Evolutionary conservation across 2,113 vertebrate genomes (phyloP).

Genomic region (Ibidorhyncha struthersii): DNA sequence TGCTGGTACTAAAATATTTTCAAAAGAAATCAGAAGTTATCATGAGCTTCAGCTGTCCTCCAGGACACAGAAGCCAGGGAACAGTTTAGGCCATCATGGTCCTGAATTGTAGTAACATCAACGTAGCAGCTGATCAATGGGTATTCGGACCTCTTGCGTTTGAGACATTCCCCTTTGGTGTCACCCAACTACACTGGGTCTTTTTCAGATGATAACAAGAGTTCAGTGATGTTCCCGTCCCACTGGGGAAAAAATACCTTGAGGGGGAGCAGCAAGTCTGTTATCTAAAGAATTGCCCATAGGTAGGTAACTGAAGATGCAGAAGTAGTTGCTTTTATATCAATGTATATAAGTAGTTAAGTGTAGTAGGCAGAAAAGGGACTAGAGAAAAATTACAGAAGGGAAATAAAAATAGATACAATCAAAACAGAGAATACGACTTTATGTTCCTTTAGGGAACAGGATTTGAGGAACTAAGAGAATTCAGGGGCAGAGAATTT

Average conservation of each 20-base stretch:
- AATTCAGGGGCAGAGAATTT: background rate
- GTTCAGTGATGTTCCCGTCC: background rate
- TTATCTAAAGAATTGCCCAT: background rate
- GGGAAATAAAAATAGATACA: background rate
- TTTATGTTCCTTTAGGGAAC: background rate
- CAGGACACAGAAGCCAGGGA: background rate
- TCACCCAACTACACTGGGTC: background rate
- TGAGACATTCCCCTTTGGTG: background rate
- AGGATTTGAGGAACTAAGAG: background rate
- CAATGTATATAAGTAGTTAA: background rate
- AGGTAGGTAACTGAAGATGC: background rate
- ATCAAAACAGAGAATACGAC: background rate
- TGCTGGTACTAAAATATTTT: background rate
- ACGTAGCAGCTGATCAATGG: background rate
- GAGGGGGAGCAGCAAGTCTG: background rate
- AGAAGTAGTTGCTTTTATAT: background rate
- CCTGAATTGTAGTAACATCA: background rate
- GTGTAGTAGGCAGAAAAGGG: background rate
- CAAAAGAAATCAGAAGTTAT: background rate
- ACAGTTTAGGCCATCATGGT: background rate
- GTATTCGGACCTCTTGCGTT: fast-evolving
- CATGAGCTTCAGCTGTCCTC: background rate
- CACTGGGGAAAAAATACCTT: background rate
- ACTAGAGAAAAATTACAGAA: background rate
- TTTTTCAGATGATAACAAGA: background rate